Percentiles rank a stretch among this genome's conserved stretches.
Evolutionary conservation across 2,113 vertebrate genomes (phyloP).

Genomic region (Hemichromis elongatus): DNA sequence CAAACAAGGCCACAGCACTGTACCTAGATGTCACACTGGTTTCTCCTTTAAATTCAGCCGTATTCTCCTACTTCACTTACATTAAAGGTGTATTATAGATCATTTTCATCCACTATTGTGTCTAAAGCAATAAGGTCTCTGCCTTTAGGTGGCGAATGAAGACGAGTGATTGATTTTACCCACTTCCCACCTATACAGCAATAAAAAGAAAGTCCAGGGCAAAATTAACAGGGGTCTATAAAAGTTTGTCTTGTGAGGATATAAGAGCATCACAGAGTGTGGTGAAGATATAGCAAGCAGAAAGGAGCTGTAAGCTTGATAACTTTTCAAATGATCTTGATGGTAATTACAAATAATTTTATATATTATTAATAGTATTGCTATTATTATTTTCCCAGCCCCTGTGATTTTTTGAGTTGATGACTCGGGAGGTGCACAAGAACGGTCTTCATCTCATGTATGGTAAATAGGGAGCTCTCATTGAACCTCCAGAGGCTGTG

Average conservation of each 20-base stretch:
- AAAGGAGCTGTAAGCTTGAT: background rate
- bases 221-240: conserved; percentile 44
- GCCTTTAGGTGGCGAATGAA: conserved; percentile 1
- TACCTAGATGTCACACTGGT: background rate
- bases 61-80: background rate
- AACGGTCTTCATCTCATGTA: background rate
- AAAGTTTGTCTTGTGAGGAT: conserved; percentile 15
- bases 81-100: background rate
- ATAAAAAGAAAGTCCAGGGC: conserved; percentile 21
- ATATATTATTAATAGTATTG: background rate
- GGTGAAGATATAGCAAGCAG: background rate
- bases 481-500: background rate
- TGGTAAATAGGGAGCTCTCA: background rate
- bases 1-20: background rate
- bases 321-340: background rate
- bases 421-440: background rate
- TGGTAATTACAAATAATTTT: background rate
- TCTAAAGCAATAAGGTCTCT: background rate
- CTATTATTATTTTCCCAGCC: background rate
- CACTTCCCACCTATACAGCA: conserved; percentile 12
- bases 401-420: background rate
- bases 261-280: background rate
- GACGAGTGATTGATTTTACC: conserved; percentile 31
- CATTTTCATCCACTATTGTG: background rate
- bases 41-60: background rate